These are phyloP conservation scores for Corythornis leucogaster DNA, from an alignment of 2,797 vertebrate species.

Conservation along the genomic window DNA sequence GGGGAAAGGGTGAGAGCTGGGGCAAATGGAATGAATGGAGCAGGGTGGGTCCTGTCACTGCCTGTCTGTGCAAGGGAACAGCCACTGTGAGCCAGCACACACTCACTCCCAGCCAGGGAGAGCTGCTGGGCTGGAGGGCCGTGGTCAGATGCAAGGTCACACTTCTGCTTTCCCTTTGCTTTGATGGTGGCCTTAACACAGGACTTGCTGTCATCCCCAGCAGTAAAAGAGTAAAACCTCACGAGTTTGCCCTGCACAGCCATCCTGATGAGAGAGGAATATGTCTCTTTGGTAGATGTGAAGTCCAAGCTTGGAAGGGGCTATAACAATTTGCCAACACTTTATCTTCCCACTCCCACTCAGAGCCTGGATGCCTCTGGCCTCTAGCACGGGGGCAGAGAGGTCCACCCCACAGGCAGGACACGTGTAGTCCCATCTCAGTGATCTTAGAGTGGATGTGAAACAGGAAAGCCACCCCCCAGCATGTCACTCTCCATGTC, in stretches of 20 bases:
- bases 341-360: background rate
- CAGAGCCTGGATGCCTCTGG: background rate
- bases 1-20: background rate
- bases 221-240: background rate
- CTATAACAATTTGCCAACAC: background rate
- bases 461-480: background rate
- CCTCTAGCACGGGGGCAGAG: background rate
- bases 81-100: fast-evolving
- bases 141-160: background rate
- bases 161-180: background rate
- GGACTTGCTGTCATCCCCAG: fast-evolving
- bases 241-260: background rate
- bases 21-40: background rate
- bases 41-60: background rate
- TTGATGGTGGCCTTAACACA: background rate
- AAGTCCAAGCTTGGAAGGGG: background rate
- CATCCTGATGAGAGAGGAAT: background rate
- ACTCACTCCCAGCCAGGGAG: background rate
- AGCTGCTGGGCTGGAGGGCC: too few relatives aligned
- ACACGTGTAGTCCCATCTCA: fast-evolving
- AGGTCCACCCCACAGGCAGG: background rate
- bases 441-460: background rate
- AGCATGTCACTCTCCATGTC: fast-evolving
- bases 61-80: background rate
- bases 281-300: background rate